Evolutionary conservation across 2,888 invertebrate species (phyloP).

Genomic region (Tipula confusa): DNA sequence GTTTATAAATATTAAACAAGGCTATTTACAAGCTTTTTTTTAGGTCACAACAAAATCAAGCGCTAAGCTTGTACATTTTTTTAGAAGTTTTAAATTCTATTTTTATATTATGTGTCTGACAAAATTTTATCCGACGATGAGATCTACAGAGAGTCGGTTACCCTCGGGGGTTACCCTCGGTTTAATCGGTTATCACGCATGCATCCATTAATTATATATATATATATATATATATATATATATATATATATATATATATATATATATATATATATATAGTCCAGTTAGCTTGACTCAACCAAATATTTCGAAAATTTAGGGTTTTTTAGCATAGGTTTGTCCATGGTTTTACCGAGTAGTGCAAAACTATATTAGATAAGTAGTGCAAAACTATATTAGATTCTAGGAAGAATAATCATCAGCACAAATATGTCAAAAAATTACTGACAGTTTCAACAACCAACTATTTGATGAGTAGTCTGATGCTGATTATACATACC

Average conservation of each 20-base stretch:
- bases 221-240: background rate
- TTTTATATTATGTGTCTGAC: background rate
- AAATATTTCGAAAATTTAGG: too few species aligned
- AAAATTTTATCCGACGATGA: background rate
- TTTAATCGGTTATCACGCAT: constrained; percentile 25
- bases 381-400: too few species aligned
- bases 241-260: background rate
- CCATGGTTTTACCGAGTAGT: too few species aligned
- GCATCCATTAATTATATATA: background rate
- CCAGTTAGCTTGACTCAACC: too few species aligned
- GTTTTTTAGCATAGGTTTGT: too few species aligned
- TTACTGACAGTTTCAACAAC: too few species aligned
- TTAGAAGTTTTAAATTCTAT: constrained; percentile 9
- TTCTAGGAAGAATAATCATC: too few species aligned
- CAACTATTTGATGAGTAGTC: too few species aligned
- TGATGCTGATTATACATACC: too few species aligned
- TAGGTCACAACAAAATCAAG: constrained; percentile 25
- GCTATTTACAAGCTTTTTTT: background rate
- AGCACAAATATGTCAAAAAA: too few species aligned
- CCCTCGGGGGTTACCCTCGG: too few species aligned
- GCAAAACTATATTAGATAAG: too few species aligned
- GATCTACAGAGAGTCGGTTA: background rate
- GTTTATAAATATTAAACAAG: constrained; percentile 4
- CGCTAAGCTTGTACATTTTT: constrained; percentile 20
- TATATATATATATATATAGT: background rate